A percentile compares a stretch with the other conserved stretches of the same genome.
Conservation (phyloP, 1,140 invertebrate genomes). For the Apocrypta bakeri region DNA sequence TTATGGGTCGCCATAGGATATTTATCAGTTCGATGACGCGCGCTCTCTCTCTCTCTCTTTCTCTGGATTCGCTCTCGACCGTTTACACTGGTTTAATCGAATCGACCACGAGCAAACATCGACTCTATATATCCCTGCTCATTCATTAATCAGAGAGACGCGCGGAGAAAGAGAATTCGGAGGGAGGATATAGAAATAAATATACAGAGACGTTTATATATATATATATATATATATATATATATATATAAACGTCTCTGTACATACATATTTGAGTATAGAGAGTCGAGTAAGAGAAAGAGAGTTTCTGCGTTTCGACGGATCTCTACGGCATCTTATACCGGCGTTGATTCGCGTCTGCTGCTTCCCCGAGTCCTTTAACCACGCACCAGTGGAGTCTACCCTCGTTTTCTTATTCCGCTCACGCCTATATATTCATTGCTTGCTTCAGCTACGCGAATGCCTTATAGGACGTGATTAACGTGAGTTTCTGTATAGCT, state of each 20-base stretch:
- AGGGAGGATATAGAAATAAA: conserved; percentile 16
- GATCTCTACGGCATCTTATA: background rate
- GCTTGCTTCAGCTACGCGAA: background rate
- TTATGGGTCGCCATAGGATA: conserved; percentile 60
- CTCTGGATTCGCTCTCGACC: conserved; percentile 48
- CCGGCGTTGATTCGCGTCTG: background rate
- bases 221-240: too few relatives aligned
- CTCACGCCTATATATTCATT: conserved; percentile 7
- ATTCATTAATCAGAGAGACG: conserved; percentile 59
- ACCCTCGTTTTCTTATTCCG: conserved; percentile 16
- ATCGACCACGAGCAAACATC: conserved; percentile 50
- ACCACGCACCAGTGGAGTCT: background rate
- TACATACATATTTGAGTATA: too few relatives aligned
- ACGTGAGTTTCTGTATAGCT: background rate
- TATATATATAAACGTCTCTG: too few relatives aligned
- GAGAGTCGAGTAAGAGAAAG: too few relatives aligned
- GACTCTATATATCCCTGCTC: background rate
- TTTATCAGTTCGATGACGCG: conserved; percentile 57
- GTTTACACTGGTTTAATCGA: conserved; percentile 64
- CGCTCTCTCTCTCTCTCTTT: too few relatives aligned
- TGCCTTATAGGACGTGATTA: background rate
- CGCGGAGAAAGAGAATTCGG: background rate
- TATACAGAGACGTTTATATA: background rate
- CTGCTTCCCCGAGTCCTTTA: background rate
- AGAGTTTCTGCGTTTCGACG: background rate